Evolutionary conservation across 2,888 invertebrate genomes (phyloP).

Genomic region (Esperia sulphurella): DNA sequence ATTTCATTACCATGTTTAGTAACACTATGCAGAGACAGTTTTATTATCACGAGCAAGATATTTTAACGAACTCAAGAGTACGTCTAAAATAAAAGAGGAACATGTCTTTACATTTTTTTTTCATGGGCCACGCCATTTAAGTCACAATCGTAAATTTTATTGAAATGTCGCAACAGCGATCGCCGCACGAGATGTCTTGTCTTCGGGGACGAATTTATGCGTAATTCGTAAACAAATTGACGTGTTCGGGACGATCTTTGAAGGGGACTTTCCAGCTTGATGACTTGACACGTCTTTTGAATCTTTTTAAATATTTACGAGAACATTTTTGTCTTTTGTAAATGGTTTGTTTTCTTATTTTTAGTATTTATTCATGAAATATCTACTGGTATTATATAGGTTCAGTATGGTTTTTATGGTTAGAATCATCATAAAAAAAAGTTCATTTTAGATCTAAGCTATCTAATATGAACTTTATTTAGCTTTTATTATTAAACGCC

Average conservation of each 20-base stretch:
- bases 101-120: slow-evolving; percentile 66
- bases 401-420: not conserved
- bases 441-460: not conserved
- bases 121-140: slow-evolving; percentile 73
- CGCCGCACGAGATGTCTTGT: slow-evolving; percentile 75
- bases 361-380: slow-evolving; percentile 4
- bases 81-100: slow-evolving; percentile 71
- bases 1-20: slow-evolving; percentile 56
- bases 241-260: slow-evolving; percentile 65
- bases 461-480: too few relatives aligned
- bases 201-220: slow-evolving; percentile 76
- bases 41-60: slow-evolving; percentile 67
- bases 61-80: slow-evolving; percentile 71
- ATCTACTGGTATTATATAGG: not conserved
- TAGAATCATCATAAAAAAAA: too few relatives aligned
- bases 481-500: too few relatives aligned
- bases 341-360: slow-evolving; percentile 21
- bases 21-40: slow-evolving; percentile 58
- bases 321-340: slow-evolving; percentile 36
- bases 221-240: slow-evolving; percentile 79
- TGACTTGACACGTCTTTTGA: slow-evolving; percentile 69
- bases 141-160: slow-evolving; percentile 79
- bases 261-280: slow-evolving; percentile 54
- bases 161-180: slow-evolving; percentile 77
- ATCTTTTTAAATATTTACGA: slow-evolving; percentile 45